Evolutionary conservation across 1,140 invertebrate species (phyloP), one percentile per base, ranked within the genome.

Genomic region (Charaxes varanes): DNA sequence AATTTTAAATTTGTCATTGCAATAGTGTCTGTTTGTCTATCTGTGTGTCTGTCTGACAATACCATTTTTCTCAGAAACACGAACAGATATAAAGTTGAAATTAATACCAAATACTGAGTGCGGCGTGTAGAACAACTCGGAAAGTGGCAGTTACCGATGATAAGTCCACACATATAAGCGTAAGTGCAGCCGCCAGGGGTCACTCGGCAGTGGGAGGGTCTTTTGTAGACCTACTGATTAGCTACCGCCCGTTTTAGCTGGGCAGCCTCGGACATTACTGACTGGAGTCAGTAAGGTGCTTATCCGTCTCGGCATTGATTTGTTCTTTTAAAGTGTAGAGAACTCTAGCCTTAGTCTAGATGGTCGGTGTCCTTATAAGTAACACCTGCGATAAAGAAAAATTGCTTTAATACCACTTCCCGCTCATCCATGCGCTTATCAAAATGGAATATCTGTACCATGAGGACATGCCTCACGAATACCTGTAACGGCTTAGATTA

Each of bases 191-290:
- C 40, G 40, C 40, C 35, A 50, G 50, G 49, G 42, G 42, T 52
- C 36, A 37, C 34, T 45, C 19, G 49, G 32, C 37, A 41, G 49
- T 53, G 21, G 41, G 49, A 46, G 37, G 22, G 37, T 42, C 37
- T 42, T 41, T 52, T 42, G 42, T 15, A 26, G 37, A 7, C 27
- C 33, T 32, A 45, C 10, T 46, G 49, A 41, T 14, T 33, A 42
- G 42, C 37, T 41, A 52, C 37, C 44, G 43, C 43, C 38, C 18
- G 50, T 43, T 28, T 40, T 6, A 53, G 34, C 43, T 43, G 50
- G 50, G 50, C 40, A 53, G 40, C 43, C 43, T 40, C 47, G 30
- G n/a, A n/a, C n/a, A n/a, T n/a, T n/a, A n/a, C n/a, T n/a, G n/a
- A n/a, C n/a, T n/a, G n/a, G n/a, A 18, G 47, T 10, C 47, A 42